Base-by-base conservation (phyloP, 2,888 invertebrate genomes). In the Plusia festucae region DNA sequence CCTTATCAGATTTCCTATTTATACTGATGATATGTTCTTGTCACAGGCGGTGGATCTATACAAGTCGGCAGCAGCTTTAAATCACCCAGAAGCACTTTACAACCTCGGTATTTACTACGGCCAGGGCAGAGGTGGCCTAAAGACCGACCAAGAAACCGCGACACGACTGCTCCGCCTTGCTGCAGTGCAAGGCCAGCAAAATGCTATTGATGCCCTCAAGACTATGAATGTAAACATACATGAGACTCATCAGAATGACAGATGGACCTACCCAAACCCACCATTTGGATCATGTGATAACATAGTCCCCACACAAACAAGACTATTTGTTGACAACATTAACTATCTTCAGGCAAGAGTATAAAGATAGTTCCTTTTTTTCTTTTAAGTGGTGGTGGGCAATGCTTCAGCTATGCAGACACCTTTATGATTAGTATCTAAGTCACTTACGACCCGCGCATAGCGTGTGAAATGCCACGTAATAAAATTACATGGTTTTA, bases 41-140 rank as follows among this genome's bases (percentile, higher is more conserved):
- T 77, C 20, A 40, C 82, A 97, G 97, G 97, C 97, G 55, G 96
- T 96, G 86, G 95, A 96, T 82, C 94, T 96, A 84, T 97, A 97
- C 83, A 91, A 93, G 69, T 90, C 95, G 65, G 97, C 97, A 49
- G 96, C 97, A 18, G 92, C 96, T 11, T 87, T 95, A 58, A 96
- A 96, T 40, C 97, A 97, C 83, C 93, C 96, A 2, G 95, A 95
- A 70, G 97, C 97, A 0, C 93, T 96, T 80, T 97, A 97, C 85
- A 97, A 97, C 85, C 93, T 97, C 59, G 97, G 96, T 2, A 95
- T 97, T 55, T 96, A 96, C 82, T 96, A 97, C 85, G 96, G 96
- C 1, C 96, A 96, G 82, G 97, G 97, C 0, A 90, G 95, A 70
- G 97, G 96, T 15, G 96, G 96, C 0, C 88, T 97, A 1, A 78